Evolutionary conservation across 2,888 invertebrate genomes (phyloP).

Genomic region (Epinotia bilunana): DNA sequence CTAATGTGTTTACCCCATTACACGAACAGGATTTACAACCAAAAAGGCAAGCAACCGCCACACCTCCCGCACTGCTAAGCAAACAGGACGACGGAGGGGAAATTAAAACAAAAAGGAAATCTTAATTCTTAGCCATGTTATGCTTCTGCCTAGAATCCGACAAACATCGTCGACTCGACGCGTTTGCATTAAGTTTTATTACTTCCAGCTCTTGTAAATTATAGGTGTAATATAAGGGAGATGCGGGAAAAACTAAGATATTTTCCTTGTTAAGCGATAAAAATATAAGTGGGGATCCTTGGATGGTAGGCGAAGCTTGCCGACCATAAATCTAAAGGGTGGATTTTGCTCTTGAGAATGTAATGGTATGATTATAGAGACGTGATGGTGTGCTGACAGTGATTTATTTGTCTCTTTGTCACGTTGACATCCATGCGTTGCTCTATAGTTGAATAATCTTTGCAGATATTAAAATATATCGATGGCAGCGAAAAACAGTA

Average conservation of each 20-base stretch:
- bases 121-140: conserved; percentile 62
- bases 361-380: conserved; percentile 37
- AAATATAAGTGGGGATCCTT: conserved; percentile 62
- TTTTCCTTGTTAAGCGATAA: conserved; percentile 68
- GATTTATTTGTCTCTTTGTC: conserved; percentile 13
- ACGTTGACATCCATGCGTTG: background rate
- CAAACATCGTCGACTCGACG: conserved; percentile 73
- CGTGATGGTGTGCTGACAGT: conserved; percentile 20
- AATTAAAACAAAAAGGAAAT: conserved; percentile 52
- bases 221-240: conserved; percentile 70
- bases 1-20: conserved; percentile 80
- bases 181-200: conserved; percentile 81
- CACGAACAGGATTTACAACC: conserved; percentile 66
- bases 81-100: conserved; percentile 51
- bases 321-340: conserved; percentile 38
- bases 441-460: too few relatives aligned
- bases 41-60: conserved; percentile 55
- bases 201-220: conserved; percentile 78
- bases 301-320: conserved; percentile 48
- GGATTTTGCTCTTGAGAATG: conserved; percentile 21
- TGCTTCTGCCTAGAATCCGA: conserved; percentile 68
- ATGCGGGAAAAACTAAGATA: conserved; percentile 60
- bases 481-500: too few relatives aligned
- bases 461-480: too few relatives aligned
- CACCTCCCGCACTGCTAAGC: conserved; percentile 47